phyloP scores from a whole-genome alignment of 2,113 vertebrate species.

The Scophthalmus maximus region DNA sequence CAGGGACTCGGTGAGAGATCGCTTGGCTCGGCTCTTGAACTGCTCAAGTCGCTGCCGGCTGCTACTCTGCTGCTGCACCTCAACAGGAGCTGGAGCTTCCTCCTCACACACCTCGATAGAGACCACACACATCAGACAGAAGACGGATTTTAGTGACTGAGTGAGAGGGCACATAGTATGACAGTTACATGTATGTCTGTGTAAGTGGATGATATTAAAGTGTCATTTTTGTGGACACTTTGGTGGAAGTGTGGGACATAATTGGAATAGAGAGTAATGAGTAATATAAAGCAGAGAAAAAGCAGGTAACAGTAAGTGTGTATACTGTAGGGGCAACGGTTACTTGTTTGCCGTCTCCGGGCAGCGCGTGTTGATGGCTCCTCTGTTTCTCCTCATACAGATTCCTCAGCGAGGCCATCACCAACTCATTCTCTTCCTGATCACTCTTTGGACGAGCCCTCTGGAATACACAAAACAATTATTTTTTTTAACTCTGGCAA shows the following conservation, averaged over 20 bases:
- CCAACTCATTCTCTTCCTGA: constrained; percentile 93
- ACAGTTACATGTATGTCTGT: not conserved
- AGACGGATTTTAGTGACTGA: not conserved
- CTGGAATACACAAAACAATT: constrained; percentile 74
- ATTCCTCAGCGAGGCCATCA: constrained; percentile 88
- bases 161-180: not conserved
- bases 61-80: constrained; percentile 83
- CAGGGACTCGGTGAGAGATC: constrained; percentile 92
- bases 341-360: constrained; percentile 87
- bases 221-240: not conserved
- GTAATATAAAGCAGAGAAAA: not conserved
- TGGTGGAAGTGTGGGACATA: not conserved
- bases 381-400: constrained; percentile 94
- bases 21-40: constrained; percentile 92
- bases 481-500: not conserved
- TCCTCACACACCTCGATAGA: constrained; percentile 57
- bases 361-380: constrained; percentile 85
- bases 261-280: not conserved
- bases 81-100: constrained; percentile 70
- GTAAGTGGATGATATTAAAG: not conserved
- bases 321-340: not conserved
- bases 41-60: constrained; percentile 89
- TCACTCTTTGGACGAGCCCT: constrained; percentile 91
- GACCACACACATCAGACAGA: not conserved
- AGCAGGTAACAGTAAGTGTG: constrained; percentile 21